Percentiles rank a stretch among this genome's conserved stretches.
phyloP scores from a whole-genome alignment of 2,888 invertebrate species.

The Prosopocoilus inquinatus region DNA sequence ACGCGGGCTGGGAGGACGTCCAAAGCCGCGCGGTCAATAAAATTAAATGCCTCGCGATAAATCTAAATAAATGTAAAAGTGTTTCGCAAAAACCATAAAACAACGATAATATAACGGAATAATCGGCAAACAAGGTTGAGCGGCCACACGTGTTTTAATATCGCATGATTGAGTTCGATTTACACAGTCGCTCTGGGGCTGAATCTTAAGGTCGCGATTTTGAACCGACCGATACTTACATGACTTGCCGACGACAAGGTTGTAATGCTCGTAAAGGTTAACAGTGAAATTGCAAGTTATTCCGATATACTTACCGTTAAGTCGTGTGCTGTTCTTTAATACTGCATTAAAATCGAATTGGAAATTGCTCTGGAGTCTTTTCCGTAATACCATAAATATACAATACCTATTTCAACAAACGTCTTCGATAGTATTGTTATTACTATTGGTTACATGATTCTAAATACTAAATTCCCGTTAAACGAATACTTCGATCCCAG shows the following conservation, averaged over 20 bases:
- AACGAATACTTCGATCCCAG: no score
- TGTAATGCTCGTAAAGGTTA: constrained; percentile 22
- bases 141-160: constrained; percentile 39
- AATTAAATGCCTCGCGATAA: neutral
- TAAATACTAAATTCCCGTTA: no score
- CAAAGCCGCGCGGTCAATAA: no score
- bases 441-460: no score
- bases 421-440: no score
- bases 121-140: constrained; percentile 35
- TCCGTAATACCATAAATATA: no score
- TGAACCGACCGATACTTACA: constrained; percentile 18
- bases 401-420: no score
- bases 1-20: no score
- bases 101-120: constrained; percentile 33
- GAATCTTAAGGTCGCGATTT: constrained; percentile 31
- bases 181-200: constrained; percentile 34
- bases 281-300: constrained; percentile 17
- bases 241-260: constrained; percentile 21
- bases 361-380: no score
- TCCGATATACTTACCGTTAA: neutral
- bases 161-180: constrained; percentile 39
- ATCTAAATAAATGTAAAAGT: constrained; percentile 14
- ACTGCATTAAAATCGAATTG: no score
- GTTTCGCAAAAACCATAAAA: constrained; percentile 21
- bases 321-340: no score